Base-by-base conservation (phyloP, 92 coral and sea anemone species). In the Umimayanthus chanpuru region DNA sequence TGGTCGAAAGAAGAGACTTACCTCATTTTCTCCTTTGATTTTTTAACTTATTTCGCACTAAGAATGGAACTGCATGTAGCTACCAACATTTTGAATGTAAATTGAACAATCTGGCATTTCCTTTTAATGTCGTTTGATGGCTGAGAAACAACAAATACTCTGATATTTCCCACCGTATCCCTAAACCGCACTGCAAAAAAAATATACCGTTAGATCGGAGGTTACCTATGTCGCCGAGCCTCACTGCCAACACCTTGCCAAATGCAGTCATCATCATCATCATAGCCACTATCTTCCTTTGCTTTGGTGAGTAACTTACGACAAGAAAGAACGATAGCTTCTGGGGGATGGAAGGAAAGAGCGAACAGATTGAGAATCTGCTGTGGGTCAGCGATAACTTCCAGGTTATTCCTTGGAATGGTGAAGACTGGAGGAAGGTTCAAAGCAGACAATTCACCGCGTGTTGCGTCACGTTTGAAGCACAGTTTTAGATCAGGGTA, bases 291-390 rank as follows among this genome's bases (percentile, higher is more conserved):
- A 41, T 29, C 40, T 4, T 36, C 20, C 56, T 50, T 38, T 23
- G 76, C 6, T 23, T 67, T 30, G 11, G 77, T 23, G 10, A 67
- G 26, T 26, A 84, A 23, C 18, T 68, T 8, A 29, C 53, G 9
- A 39, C 50, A 84, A 20, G 16, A 25, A 8, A 38, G 40, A 11
- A 68, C 36, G 1, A 40, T 75, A 68, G 79, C 28, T 29, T 67
- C 56, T 18, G 56, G 56, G 7, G 88, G 79, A 41, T 80, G 79
- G 36, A 84, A 84, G 28, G 73, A 47, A 84, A 84, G 79, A 14
- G 47, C 78, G 61, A 75, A 68, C 53, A 80, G 88, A 25, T 58
- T 21, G 1, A 75, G 15, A 56, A 84, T 1, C 23, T 68, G 26
- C 6, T 39, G 58, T 23, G 80, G 88, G 56, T 84, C 79, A 41